These are phyloP conservation scores for Leuciscus idus DNA, from an alignment of 2,113 vertebrate species.

Conservation along the genomic window DNA sequence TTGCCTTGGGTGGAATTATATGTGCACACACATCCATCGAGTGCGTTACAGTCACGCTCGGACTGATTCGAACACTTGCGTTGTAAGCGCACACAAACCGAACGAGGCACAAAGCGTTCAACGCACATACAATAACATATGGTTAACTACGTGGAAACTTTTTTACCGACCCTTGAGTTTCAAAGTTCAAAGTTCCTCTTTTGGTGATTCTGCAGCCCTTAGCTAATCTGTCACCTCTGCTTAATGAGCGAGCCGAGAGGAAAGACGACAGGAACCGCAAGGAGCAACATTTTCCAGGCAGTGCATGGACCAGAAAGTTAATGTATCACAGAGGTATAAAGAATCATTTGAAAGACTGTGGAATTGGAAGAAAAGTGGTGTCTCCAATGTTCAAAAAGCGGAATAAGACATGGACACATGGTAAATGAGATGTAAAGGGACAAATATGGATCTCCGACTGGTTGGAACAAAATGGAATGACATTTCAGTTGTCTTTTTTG, in stretches of 20 bases:
- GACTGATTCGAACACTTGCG: background rate
- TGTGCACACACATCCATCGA: background rate
- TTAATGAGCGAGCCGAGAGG: background rate
- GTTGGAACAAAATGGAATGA: conserved; percentile 12
- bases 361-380: background rate
- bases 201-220: conserved; percentile 6
- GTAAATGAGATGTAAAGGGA: background rate
- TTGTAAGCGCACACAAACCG: conserved; percentile 32
- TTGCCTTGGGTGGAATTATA: conserved; percentile 16
- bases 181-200: conserved; percentile 39
- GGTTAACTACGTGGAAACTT: conserved; percentile 29
- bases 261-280: background rate
- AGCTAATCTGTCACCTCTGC: conserved; percentile 50
- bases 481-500: conserved; percentile 14
- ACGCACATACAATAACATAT: conserved; percentile 50
- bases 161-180: conserved; percentile 26
- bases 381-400: background rate
- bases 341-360: background rate
- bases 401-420: background rate
- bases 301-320: conserved; percentile 9
- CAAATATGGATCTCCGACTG: background rate
- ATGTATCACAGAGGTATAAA: conserved; percentile 22
- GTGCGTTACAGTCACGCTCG: background rate
- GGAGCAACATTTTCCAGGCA: background rate
- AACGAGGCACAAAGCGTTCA: conserved; percentile 2